Evolutionary conservation across 2,888 invertebrate genomes (phyloP).

Genomic region (Atrina japonica): DNA sequence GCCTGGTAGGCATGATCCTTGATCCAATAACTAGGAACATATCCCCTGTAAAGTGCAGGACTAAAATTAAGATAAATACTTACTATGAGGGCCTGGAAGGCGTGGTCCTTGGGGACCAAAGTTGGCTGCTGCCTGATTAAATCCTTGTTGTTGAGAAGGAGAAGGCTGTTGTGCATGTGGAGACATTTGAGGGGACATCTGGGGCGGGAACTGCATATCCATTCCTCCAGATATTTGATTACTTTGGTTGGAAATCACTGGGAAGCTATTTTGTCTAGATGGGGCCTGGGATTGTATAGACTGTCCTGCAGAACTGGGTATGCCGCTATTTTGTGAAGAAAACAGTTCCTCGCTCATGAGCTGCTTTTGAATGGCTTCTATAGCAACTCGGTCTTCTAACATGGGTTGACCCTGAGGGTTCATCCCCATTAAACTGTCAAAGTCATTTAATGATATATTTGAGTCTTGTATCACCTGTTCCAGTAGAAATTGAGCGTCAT

Average conservation of each 20-base stretch:
- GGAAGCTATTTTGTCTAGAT: conserved; percentile 29
- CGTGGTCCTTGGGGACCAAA: conserved; percentile 65
- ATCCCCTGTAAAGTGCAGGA: conserved; percentile 6
- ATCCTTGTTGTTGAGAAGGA: conserved; percentile 51
- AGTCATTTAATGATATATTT: conserved; percentile 56
- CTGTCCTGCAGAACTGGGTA: background rate
- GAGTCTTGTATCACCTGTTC: conserved; percentile 70
- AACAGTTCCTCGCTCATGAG: conserved; percentile 86
- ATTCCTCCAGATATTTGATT: conserved; percentile 17
- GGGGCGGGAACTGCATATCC: conserved; percentile 30
- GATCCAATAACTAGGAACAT: too few relatives aligned
- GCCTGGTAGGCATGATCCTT: conserved; percentile 63
- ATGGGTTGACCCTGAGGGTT: conserved; percentile 29
- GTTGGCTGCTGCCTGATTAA: conserved; percentile 45
- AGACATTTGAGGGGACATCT: conserved; percentile 82
- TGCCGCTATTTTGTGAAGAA: background rate
- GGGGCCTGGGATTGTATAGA: conserved; percentile 20
- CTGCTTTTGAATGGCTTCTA: conserved; percentile 93
- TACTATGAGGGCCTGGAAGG: conserved; percentile 70
- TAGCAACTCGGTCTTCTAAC: conserved; percentile 88
- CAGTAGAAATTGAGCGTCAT: conserved; percentile 64
- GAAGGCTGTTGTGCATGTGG: conserved; percentile 41
- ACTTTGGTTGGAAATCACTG: background rate
- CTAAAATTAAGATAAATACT: conserved; percentile 7
- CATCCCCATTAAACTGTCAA: conserved; percentile 62